Base-by-base conservation (phyloP, 2,888 invertebrate genomes). In the Tholera decimalis region DNA sequence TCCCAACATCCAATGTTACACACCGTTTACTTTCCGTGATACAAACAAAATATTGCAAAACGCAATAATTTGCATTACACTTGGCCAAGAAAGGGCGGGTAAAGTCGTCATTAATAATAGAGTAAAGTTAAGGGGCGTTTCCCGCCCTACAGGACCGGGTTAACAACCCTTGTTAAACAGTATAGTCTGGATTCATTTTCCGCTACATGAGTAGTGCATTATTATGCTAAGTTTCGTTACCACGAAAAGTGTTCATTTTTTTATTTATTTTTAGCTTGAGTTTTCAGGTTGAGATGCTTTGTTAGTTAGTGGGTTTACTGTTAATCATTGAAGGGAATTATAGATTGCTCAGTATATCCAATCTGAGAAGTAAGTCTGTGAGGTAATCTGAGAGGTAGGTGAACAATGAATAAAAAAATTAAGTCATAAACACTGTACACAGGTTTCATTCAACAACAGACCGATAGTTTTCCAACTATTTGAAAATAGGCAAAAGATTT, bases 51-150 rank as follows among this genome's bases (percentile, higher is more conserved):
- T 92, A 92, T 92, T 86, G 91, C 89, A 87, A 89, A 93, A 88
- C 87, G 88, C 88, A 92, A 91, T 90, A 92, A 94, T 94, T 94
- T 93, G 93, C 93, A 93, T 94, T 90, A 90, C 87, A 92, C 90
- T 91, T 87, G 89, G 86, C 86, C 77, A 77, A 85, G 85, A 83
- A 85, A 89, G 89, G 92, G 93, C 89, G 92, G 87, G 89, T 87
- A 87, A 89, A 91, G 86, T 91, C 88, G 92, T 93, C 93, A 93
- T 95, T 95, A 95, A 94, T 95, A 95, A 95, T 94, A 93, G 90
- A 95, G 90, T 85, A 89, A 92, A 93, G 90, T 91, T 91, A 87
- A 87, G 91, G 93, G 93, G 94, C 92, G 93, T 87, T 82, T 85
- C 84, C 88, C 86, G 88, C 91, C 92, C 93, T 83, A 56, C 65